Percentiles rank a stretch among this genome's conserved stretches.
phyloP scores from a whole-genome alignment of 2,888 invertebrate species.

The Salticus scenicus region DNA sequence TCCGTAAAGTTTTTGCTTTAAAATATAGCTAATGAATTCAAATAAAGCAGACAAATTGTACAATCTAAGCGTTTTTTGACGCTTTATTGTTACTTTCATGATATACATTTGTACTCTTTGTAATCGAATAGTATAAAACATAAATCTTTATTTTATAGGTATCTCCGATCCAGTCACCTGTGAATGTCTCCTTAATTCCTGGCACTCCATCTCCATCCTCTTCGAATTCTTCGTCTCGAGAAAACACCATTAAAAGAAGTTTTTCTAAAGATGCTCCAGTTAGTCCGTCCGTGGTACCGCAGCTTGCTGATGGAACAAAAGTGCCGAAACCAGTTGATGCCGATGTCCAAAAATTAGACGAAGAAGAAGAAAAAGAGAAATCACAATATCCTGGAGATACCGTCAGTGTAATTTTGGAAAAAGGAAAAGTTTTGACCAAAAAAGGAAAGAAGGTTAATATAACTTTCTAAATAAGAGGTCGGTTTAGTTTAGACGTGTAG shows the following conservation, averaged over 20 bases:
- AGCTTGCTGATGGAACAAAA: neutral
- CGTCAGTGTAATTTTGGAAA: constrained; percentile 78
- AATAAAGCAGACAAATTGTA: no score
- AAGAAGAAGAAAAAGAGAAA: no score
- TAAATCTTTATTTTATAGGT: no score
- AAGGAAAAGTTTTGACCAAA: constrained; percentile 85
- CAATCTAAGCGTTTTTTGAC: no score
- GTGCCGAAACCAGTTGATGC: neutral
- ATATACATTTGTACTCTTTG: no score
- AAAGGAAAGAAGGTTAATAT: constrained; percentile 84
- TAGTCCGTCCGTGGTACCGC: constrained; percentile 31
- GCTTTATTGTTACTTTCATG: no score
- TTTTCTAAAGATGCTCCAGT: neutral
- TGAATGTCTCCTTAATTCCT: neutral
- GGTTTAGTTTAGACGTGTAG: no score
- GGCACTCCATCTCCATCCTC: constrained; percentile 26
- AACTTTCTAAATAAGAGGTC: no score
- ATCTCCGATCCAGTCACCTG: neutral
- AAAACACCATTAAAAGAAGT: constrained; percentile 30
- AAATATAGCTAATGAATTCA: no score
- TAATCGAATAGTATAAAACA: no score
- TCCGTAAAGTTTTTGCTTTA: no score
- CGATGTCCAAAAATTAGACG: neutral
- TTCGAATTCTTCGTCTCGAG: constrained; percentile 32
- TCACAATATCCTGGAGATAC: no score